Conservation (phyloP, 2,113 vertebrate species). For the Piprites chloris region DNA sequence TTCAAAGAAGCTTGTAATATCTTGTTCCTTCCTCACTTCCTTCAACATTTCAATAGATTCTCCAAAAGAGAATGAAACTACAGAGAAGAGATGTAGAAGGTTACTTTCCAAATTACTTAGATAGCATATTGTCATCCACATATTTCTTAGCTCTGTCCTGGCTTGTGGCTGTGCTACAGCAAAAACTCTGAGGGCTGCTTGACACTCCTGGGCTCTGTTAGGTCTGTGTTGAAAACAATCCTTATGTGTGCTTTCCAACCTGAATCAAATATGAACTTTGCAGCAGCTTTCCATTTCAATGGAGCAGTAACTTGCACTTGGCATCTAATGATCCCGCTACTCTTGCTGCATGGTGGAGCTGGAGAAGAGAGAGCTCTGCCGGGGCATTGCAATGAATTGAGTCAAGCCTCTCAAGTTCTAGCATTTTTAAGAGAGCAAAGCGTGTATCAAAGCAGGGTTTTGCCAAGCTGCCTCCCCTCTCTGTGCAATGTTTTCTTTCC, state of each 20-base stretch:
- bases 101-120: neutral
- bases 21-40: neutral
- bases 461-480: neutral
- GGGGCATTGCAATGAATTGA: neutral
- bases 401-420: neutral
- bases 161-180: neutral
- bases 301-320: neutral
- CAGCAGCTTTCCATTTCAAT: neutral
- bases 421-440: neutral
- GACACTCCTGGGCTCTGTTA: neutral
- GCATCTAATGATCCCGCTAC: neutral
- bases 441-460: neutral
- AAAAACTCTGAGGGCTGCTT: neutral
- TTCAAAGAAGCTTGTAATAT: neutral
- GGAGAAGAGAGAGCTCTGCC: neutral
- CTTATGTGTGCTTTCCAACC: neutral
- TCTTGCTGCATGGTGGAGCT: neutral
- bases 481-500: neutral
- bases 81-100: neutral
- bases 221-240: neutral
- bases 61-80: neutral
- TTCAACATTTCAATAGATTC: neutral
- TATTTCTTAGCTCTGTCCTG: neutral
- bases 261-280: neutral
- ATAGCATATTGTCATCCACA: neutral